A percentile compares a stretch with the other conserved stretches of the same genome.
These are phyloP conservation scores for Lordiphosa mommai DNA, from an alignment of 1,140 invertebrate genomes.

Conservation along the genomic window DNA sequence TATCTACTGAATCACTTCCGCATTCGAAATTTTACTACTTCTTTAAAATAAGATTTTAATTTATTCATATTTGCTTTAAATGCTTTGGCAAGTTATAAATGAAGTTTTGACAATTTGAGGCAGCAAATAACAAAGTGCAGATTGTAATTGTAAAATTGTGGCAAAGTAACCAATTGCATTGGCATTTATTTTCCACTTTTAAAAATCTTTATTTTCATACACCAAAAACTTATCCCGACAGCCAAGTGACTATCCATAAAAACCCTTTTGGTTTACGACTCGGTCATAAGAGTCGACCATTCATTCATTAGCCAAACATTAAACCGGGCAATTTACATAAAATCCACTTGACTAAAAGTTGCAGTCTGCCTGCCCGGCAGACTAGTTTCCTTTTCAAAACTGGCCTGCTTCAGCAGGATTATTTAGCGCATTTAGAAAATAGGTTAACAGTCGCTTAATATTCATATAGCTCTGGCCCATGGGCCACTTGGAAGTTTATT, in stretches of 20 bases:
- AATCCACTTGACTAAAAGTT: conserved; percentile 49
- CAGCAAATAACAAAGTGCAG: too few relatives aligned
- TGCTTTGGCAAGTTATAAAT: too few relatives aligned
- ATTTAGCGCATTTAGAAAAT: conserved; percentile 64
- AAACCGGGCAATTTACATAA: conserved; percentile 42
- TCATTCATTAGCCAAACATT: conserved; percentile 69
- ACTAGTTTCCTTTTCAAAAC: conserved; percentile 28
- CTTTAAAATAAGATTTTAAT: too few relatives aligned
- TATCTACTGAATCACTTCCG: too few relatives aligned
- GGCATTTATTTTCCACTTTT: too few relatives aligned
- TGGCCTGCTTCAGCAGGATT: conserved; percentile 27
- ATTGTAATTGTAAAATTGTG: too few relatives aligned
- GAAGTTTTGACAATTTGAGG: too few relatives aligned
- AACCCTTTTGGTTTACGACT: conserved; percentile 9
- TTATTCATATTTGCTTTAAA: too few relatives aligned
- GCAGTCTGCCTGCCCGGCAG: conserved; percentile 28
- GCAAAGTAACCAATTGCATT: too few relatives aligned
- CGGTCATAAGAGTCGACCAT: conserved; percentile 13
- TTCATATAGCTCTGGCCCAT: conserved; percentile 50
- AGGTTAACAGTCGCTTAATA: conserved; percentile 75
- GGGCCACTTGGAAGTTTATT: conserved; percentile 56
- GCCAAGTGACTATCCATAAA: not conserved
- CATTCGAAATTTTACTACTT: too few relatives aligned
- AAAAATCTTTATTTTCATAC: too few relatives aligned
- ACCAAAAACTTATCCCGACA: too few relatives aligned